A percentile compares a stretch with the other conserved stretches of the same genome.
Conservation (phyloP, 1,140 invertebrate genomes). For the Zaprionus capensis region DNA sequence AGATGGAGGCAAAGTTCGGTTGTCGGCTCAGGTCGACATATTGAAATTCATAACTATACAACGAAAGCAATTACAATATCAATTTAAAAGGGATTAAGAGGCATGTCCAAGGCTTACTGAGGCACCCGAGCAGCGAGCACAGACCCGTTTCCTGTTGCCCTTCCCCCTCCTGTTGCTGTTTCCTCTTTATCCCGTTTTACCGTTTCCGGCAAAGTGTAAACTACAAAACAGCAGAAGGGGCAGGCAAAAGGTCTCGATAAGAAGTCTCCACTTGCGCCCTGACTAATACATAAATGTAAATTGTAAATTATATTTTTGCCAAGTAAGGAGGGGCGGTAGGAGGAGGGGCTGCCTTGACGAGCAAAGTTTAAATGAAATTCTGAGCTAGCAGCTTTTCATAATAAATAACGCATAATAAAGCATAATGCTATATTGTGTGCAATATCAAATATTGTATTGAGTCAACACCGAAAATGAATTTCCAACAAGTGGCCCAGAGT, state of each 20-base stretch:
- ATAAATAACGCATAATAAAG: constrained; percentile 76
- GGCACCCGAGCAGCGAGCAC: constrained; percentile 7
- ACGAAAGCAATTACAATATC: constrained; percentile 81
- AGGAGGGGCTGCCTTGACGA: background rate
- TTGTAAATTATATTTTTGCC: constrained; percentile 38
- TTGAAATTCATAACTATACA: constrained; percentile 79
- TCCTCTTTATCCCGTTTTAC: constrained; percentile 4
- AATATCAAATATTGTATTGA: constrained; percentile 59
- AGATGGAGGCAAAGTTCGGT: constrained; percentile 21
- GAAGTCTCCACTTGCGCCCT: constrained; percentile 48
- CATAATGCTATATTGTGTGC: constrained; percentile 68
- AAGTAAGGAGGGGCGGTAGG: background rate
- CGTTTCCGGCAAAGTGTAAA: constrained; percentile 25
- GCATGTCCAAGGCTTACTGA: constrained; percentile 45
- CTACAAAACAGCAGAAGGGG: constrained; percentile 16
- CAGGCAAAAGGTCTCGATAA: constrained; percentile 7
- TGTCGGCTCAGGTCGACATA: constrained; percentile 53
- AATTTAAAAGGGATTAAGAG: constrained; percentile 82
- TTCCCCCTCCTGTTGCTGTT: background rate
- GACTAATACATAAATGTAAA: constrained; percentile 40
- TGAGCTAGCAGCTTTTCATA: constrained; percentile 78
- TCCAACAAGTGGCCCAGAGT: constrained; percentile 61
- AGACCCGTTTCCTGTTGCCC: constrained; percentile 1
- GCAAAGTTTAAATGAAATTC: constrained; percentile 76
- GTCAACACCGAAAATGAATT: constrained; percentile 34